These are phyloP conservation scores for Ceratitis capitata DNA, from an alignment of 1,140 invertebrate genomes.

Conservation along the genomic window DNA sequence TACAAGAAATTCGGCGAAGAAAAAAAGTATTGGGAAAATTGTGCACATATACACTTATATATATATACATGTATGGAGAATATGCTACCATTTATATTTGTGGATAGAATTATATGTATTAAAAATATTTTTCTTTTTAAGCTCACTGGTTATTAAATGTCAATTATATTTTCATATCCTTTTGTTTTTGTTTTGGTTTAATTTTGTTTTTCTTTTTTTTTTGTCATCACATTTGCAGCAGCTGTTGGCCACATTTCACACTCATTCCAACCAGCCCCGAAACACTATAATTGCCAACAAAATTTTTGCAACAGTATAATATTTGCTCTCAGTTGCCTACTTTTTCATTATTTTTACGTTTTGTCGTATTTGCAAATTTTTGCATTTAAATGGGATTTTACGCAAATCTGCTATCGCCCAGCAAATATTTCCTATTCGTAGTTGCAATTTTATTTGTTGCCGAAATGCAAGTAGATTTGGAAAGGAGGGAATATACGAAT, in stretches of 20 bases:
- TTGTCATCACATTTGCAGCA: background rate
- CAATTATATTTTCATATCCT: background rate
- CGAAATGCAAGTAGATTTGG: conserved; percentile 48
- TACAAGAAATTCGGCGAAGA: background rate
- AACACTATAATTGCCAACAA: background rate
- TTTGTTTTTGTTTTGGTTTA: too few relatives aligned
- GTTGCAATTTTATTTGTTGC: background rate
- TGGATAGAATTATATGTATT: background rate
- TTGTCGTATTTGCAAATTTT: conserved; percentile 50
- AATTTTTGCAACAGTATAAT: too few relatives aligned
- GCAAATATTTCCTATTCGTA: background rate
- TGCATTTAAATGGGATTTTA: conserved; percentile 53
- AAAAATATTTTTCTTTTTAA: background rate
- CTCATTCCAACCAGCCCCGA: too few relatives aligned
- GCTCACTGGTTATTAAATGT: background rate
- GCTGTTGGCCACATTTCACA: background rate
- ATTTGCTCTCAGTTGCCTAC: too few relatives aligned
- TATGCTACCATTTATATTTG: background rate
- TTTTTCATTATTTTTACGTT: conserved; percentile 41
- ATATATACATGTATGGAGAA: background rate
- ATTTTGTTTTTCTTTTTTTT: too few relatives aligned
- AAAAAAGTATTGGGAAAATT: background rate
- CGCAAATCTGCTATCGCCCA: conserved; percentile 1
- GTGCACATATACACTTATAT: background rate
- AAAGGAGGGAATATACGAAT: conserved; percentile 36